These are phyloP conservation scores for Tipula helvola DNA, from an alignment of 2,888 invertebrate genomes.

Conservation along the genomic window DNA sequence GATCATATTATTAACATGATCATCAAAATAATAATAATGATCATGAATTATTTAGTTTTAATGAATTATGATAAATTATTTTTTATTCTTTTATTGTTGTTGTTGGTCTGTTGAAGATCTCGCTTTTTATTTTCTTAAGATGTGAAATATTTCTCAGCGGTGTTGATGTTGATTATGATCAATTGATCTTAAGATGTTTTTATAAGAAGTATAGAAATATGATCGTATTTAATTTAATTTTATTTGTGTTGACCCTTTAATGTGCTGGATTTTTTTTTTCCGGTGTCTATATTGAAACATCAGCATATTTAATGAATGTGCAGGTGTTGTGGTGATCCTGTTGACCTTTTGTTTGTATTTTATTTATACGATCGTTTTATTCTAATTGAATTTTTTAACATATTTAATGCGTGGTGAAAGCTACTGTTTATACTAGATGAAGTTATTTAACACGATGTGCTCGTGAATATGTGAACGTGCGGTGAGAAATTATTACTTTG, in stretches of 20 bases:
- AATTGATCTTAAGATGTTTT: neutral
- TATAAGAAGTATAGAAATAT: neutral
- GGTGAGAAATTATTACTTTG: too few species aligned
- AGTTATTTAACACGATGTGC: neutral
- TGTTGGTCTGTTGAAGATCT: neutral
- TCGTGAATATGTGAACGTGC: too few species aligned
- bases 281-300: neutral
- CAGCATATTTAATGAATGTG: neutral
- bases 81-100: neutral
- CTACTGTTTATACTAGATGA: neutral
- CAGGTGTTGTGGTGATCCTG: neutral
- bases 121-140: neutral
- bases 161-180: neutral
- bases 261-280: neutral
- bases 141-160: neutral
- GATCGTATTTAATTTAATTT: neutral
- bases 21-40: neutral
- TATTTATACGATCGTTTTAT: neutral
- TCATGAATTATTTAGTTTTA: neutral
- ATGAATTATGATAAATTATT: conserved; percentile 4
- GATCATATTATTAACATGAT: neutral
- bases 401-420: neutral
- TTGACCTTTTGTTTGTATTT: neutral
- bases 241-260: neutral
- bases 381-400: neutral